A percentile compares a stretch with the other conserved stretches of the same genome.
Conservation (phyloP, 2,888 invertebrate species). For the Perizoma affinitatum region DNA sequence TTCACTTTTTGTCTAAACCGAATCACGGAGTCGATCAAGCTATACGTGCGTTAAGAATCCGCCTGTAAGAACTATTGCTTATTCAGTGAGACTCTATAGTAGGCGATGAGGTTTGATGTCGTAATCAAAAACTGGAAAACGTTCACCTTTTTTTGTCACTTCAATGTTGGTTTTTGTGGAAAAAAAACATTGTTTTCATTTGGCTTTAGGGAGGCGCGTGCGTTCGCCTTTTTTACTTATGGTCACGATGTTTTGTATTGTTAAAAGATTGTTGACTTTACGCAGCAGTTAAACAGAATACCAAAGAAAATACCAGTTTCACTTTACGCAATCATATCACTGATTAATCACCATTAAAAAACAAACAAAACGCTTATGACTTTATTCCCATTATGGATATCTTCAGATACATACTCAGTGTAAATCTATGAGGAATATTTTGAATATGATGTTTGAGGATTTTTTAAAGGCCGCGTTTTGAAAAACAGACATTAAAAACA, state of each 20-base stretch:
- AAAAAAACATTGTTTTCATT: conserved; percentile 51
- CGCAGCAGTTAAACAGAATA: too few species aligned
- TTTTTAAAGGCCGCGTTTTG: too few species aligned
- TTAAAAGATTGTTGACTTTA: background rate
- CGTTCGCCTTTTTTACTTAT: conserved; percentile 38
- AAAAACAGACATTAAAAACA: too few species aligned
- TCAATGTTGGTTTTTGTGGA: conserved; percentile 52
- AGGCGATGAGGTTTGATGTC: conserved; percentile 64
- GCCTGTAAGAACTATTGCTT: conserved; percentile 21
- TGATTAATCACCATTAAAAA: too few species aligned
- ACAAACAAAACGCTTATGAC: too few species aligned
- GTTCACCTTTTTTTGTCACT: conserved; percentile 50
- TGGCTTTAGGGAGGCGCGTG: conserved; percentile 48
- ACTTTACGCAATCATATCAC: too few species aligned
- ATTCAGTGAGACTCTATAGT: conserved; percentile 27
- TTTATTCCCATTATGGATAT: too few species aligned
- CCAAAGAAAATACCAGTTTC: too few species aligned
- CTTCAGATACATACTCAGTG: too few species aligned
- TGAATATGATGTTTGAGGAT: too few species aligned
- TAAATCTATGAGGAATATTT: too few species aligned
- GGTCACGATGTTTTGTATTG: conserved; percentile 25
- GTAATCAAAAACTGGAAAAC: conserved; percentile 56
- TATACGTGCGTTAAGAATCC: conserved; percentile 69
- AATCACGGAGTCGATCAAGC: conserved; percentile 62
- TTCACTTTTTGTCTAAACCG: conserved; percentile 52